phyloP scores from a whole-genome alignment of 2,888 invertebrate species.

The Agelastica alni region DNA sequence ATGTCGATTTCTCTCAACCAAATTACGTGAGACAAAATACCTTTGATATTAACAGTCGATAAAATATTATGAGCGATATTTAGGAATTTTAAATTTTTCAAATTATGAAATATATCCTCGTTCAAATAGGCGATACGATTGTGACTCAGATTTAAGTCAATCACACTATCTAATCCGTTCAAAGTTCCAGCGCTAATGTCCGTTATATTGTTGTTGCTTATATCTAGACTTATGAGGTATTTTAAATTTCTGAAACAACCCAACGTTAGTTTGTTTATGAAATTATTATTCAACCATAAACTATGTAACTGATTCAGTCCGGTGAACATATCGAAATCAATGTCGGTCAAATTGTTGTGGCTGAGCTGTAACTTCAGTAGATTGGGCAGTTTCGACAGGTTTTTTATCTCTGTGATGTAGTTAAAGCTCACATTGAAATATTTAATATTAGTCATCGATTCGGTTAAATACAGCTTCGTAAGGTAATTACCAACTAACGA shows the following conservation, averaged over 20 bases:
- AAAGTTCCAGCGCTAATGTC: conserved; percentile 20
- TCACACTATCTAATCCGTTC: conserved; percentile 15
- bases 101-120: conserved; percentile 28
- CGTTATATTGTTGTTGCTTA: conserved; percentile 22
- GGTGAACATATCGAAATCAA: conserved; percentile 18
- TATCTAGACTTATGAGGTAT: conserved; percentile 11
- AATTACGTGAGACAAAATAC: conserved; percentile 12
- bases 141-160: conserved; percentile 22
- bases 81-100: conserved; percentile 13
- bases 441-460: conserved; percentile 3
- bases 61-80: conserved; percentile 28
- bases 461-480: conserved; percentile 17
- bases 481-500: conserved; percentile 24
- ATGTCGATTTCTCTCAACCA: conserved; percentile 26
- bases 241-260: conserved; percentile 27
- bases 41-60: conserved; percentile 22
- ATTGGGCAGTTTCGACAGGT: conserved; percentile 8
- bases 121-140: conserved; percentile 24
- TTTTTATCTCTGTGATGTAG: conserved; percentile 12
- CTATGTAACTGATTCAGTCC: conserved; percentile 9
- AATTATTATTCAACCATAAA: conserved; percentile 20
- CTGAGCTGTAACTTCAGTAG: conserved; percentile 23
- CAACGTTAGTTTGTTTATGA: conserved; percentile 18
- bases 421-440: conserved; percentile 22
- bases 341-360: conserved; percentile 19